A percentile compares a stretch with the other conserved stretches of the same genome.
Evolutionary conservation across 1,140 invertebrate genomes (phyloP).

Genomic region (Paracyclopina nana): DNA sequence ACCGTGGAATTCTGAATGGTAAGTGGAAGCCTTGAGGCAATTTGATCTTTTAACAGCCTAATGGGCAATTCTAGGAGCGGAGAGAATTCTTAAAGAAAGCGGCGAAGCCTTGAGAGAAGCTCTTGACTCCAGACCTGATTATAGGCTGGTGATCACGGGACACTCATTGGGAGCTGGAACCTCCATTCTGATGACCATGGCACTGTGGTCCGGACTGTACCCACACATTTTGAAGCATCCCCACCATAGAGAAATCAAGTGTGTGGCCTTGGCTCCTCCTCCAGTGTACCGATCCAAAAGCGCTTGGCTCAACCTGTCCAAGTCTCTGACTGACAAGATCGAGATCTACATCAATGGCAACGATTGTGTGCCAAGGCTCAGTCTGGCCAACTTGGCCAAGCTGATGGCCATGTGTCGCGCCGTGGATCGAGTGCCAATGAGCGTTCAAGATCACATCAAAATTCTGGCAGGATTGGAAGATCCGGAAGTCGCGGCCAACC

Average conservation of each 20-base stretch:
- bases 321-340: not conserved
- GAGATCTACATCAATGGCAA: not conserved
- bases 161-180: slow-evolving; percentile 1
- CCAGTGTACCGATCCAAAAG: not conserved
- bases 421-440: not conserved
- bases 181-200: not conserved
- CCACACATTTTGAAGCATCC: not conserved
- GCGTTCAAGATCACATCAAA: not conserved
- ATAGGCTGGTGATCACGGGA: not conserved
- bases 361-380: not conserved
- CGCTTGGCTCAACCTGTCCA: no score
- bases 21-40: no score
- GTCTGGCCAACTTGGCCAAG: not conserved
- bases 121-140: not conserved
- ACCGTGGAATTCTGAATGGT: not conserved
- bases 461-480: not conserved
- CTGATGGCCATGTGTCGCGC: not conserved
- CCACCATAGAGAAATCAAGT: not conserved
- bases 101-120: no score
- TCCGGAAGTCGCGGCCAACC: not conserved
- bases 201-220: no score
- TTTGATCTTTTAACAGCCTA: no score
- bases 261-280: not conserved
- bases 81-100: not conserved
- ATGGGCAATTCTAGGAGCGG: no score